A percentile compares a stretch with the other conserved stretches of the same genome.
Evolutionary conservation across 1,140 invertebrate species (phyloP).

Genomic region (Carposina sasakii): DNA sequence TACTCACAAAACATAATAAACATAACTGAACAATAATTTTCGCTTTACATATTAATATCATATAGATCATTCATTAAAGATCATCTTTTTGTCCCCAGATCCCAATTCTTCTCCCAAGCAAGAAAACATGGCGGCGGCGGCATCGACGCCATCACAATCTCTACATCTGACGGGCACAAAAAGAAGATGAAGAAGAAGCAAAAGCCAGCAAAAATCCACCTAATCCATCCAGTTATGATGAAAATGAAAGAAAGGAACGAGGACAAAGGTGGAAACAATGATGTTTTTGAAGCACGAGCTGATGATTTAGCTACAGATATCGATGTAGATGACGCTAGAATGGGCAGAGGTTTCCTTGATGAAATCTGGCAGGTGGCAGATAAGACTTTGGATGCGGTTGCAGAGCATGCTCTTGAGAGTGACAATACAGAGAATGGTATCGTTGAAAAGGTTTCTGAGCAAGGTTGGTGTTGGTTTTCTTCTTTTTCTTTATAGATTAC

Average conservation of each 20-base stretch:
- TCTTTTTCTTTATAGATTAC: neutral
- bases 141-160: slow-evolving; percentile 50
- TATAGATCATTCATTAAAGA: slow-evolving; percentile 6
- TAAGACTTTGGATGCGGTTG: slow-evolving; percentile 44
- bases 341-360: slow-evolving; percentile 38
- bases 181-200: slow-evolving; percentile 55
- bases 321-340: slow-evolving; percentile 1
- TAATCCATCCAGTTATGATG: slow-evolving; percentile 37
- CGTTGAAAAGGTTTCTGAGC: slow-evolving; percentile 44
- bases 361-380: slow-evolving; percentile 46
- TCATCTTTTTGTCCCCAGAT: slow-evolving; percentile 30
- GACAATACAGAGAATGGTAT: slow-evolving; percentile 51
- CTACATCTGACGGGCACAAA: slow-evolving; percentile 33
- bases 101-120: slow-evolving; percentile 31
- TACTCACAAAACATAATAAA: no score
- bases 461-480: slow-evolving; percentile 47
- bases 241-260: slow-evolving; percentile 46
- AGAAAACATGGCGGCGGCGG: slow-evolving; percentile 41
- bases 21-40: no score
- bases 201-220: slow-evolving; percentile 49
- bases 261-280: slow-evolving; percentile 6
- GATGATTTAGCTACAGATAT: neutral
- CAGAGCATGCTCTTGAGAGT: slow-evolving; percentile 49
- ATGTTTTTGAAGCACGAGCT: neutral
- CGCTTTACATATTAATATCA: no score